Conservation (phyloP, 2,888 invertebrate genomes). For the Nephrocerus scutellatus region DNA sequence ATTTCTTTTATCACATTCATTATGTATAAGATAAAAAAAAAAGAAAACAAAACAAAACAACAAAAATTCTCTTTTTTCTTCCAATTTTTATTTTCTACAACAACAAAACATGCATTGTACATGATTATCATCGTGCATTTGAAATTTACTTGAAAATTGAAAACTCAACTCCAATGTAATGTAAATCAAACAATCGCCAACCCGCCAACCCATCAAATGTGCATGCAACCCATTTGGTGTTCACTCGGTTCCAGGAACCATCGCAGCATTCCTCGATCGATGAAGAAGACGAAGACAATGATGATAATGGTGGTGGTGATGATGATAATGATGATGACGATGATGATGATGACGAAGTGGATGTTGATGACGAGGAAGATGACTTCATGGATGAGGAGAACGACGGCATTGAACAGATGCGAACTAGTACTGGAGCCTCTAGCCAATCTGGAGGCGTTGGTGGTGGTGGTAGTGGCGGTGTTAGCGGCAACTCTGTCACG, state of each 20-base stretch:
- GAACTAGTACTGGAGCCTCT: conserved; percentile 24
- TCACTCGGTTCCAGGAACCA: conserved; percentile 43
- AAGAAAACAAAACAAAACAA: too few species aligned
- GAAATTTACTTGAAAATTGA: too few species aligned
- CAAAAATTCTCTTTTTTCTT: too few species aligned
- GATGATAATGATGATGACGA: conserved; percentile 13
- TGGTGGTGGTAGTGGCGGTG: conserved; percentile 14
- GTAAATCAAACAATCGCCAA: too few species aligned
- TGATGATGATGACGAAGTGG: conserved; percentile 32
- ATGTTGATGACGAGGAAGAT: conserved; percentile 19
- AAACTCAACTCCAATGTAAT: too few species aligned
- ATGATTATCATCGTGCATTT: too few species aligned
- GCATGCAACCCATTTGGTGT: too few species aligned
- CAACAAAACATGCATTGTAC: too few species aligned
- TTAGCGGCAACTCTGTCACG: conserved; percentile 2
- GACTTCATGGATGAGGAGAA: conserved; percentile 24
- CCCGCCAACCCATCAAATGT: too few species aligned
- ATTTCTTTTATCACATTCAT: too few species aligned
- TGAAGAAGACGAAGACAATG: conserved; percentile 30
- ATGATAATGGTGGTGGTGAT: conserved; percentile 15
- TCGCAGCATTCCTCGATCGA: conserved; percentile 50
- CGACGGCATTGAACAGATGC: conserved; percentile 26
- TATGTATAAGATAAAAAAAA: too few species aligned
- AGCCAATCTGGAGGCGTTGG: conserved; percentile 22
- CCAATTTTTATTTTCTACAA: too few species aligned